These are phyloP conservation scores for Xanthostigma xanthostigma DNA, from an alignment of 2,888 invertebrate species.

Conservation along the genomic window DNA sequence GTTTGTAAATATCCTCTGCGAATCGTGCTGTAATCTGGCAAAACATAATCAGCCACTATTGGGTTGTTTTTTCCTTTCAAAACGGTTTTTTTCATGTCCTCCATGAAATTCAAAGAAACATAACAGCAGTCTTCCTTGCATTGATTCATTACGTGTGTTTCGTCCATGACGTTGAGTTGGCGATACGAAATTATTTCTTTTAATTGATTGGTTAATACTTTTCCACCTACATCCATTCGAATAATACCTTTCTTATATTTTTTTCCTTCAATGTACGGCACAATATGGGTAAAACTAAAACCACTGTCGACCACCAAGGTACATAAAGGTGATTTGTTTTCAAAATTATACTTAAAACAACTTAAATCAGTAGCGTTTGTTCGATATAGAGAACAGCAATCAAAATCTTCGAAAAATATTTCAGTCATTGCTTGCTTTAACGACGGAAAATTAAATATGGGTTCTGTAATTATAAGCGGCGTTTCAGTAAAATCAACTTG, in stretches of 20 bases:
- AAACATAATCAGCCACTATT: conserved; percentile 77
- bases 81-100: conserved; percentile 59
- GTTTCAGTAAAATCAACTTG: conserved; percentile 63
- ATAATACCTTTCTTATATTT: conserved; percentile 49
- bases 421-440: conserved; percentile 90
- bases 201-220: conserved; percentile 84
- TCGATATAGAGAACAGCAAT: conserved; percentile 66
- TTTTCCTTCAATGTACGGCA: conserved; percentile 67
- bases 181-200: conserved; percentile 95
- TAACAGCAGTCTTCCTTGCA: conserved; percentile 95
- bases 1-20: conserved; percentile 44
- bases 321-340: conserved; percentile 30
- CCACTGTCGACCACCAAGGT: conserved; percentile 85
- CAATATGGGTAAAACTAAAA: conserved; percentile 88
- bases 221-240: conserved; percentile 91
- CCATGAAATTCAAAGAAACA: conserved; percentile 70
- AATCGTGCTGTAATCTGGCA: conserved; percentile 90
- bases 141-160: conserved; percentile 96
- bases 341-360: conserved; percentile 42
- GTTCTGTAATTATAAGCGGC: conserved; percentile 81
- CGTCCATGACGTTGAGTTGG: conserved; percentile 96
- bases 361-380: conserved; percentile 71
- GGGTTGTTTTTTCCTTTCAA: conserved; percentile 44
- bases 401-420: conserved; percentile 95
- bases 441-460: conserved; percentile 81